Evolutionary conservation across 1,140 invertebrate species (phyloP).

Genomic region (Heliconius nattereri): DNA sequence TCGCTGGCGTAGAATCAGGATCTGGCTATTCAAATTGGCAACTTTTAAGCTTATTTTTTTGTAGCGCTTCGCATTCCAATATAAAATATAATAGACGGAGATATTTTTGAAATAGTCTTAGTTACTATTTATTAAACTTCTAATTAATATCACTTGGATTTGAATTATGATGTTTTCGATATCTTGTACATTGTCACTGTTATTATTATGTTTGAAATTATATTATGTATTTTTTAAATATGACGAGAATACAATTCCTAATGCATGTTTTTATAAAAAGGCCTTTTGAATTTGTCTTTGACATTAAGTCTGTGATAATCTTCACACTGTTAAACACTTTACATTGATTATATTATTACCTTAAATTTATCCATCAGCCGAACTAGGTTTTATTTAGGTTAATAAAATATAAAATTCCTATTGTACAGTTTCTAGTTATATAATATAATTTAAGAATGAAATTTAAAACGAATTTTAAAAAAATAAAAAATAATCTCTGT

Average conservation of each 20-base stretch:
- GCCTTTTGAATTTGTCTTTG: slow-evolving; percentile 27
- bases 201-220: slow-evolving; percentile 12
- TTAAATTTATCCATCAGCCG: slow-evolving; percentile 19
- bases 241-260: slow-evolving; percentile 12
- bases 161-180: neutral
- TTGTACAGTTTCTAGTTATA: slow-evolving; percentile 36
- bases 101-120: neutral
- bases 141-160: neutral
- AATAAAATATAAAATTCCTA: slow-evolving; percentile 32
- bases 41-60: neutral
- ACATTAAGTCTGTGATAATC: slow-evolving; percentile 58
- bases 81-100: neutral
- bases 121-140: neutral
- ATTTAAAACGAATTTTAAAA: slow-evolving; percentile 35
- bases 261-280: slow-evolving; percentile 20
- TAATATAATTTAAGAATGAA: slow-evolving; percentile 30
- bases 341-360: slow-evolving; percentile 22
- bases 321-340: slow-evolving; percentile 46
- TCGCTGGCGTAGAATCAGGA: slow-evolving; percentile 50
- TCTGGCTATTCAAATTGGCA: too few relatives aligned
- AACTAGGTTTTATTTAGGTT: slow-evolving; percentile 22
- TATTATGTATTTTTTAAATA: slow-evolving; percentile 1
- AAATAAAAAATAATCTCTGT: slow-evolving; percentile 23
- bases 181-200: neutral
- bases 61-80: neutral